Conservation (phyloP, 1,140 invertebrate species). For the Leucophenga varia region DNA sequence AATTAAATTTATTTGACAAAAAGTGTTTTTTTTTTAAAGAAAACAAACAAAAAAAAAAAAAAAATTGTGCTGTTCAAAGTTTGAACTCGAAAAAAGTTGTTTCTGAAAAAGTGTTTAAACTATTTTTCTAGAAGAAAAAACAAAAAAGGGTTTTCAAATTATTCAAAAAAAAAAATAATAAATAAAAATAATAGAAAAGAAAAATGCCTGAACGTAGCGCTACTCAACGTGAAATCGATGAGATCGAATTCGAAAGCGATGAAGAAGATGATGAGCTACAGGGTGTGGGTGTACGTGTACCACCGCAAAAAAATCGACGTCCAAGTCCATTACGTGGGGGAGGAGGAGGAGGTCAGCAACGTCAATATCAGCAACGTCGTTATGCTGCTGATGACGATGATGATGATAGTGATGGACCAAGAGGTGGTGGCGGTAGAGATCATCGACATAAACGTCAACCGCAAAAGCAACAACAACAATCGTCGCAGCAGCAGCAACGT, state of each 20-base stretch:
- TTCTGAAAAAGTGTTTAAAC: too few species aligned
- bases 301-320: constrained; percentile 25
- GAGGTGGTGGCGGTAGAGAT: constrained; percentile 1
- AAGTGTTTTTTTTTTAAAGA: too few species aligned
- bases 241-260: constrained; percentile 48
- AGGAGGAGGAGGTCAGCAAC: too few species aligned
- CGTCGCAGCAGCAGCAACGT: constrained; percentile 10
- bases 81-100: too few species aligned
- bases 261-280: constrained; percentile 47
- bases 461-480: constrained; percentile 19
- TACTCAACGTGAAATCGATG: constrained; percentile 45
- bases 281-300: constrained; percentile 40
- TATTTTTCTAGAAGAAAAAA: too few species aligned
- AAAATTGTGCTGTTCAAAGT: too few species aligned
- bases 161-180: too few species aligned
- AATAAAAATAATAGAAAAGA: too few species aligned
- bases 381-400: background rate
- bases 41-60: too few species aligned
- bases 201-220: constrained; percentile 43
- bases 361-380: background rate
- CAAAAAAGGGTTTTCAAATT: too few species aligned
- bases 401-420: constrained; percentile 2
- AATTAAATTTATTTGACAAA: too few species aligned
- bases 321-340: constrained; percentile 14
- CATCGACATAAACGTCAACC: constrained; percentile 12